These are phyloP conservation scores for Harpagus bidentatus DNA, from an alignment of 2,113 vertebrate genomes.

Conservation along the genomic window DNA sequence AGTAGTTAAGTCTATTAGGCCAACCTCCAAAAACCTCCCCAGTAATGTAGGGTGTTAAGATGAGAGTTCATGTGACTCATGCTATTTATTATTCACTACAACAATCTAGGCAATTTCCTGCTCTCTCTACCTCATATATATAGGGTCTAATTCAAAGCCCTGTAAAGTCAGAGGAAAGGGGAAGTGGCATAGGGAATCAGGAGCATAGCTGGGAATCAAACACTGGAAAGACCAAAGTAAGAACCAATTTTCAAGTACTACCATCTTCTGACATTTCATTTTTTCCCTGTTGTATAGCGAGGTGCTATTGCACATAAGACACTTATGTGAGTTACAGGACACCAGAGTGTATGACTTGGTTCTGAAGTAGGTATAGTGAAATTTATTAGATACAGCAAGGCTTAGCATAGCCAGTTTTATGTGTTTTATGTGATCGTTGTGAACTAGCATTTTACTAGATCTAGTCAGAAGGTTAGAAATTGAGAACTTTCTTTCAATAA, in stretches of 20 bases:
- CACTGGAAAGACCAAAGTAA: neutral
- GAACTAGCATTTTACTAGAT: neutral
- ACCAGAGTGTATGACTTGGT: neutral
- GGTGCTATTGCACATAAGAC: neutral
- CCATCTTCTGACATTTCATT: neutral
- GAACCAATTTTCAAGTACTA: neutral
- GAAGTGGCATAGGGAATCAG: neutral
- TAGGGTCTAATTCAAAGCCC: neutral
- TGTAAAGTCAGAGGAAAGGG: neutral
- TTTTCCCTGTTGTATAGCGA: neutral
- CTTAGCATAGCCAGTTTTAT: neutral
- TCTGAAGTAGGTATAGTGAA: neutral
- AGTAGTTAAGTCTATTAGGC: neutral
- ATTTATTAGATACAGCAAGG: neutral
- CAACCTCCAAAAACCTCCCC: neutral
- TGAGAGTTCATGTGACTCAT: neutral
- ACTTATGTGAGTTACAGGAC: neutral
- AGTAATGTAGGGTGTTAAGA: neutral
- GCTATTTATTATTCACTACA: neutral
- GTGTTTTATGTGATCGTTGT: neutral
- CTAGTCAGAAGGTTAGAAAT: neutral
- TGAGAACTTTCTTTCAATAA: neutral
- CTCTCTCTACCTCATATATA: neutral
- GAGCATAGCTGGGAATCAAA: neutral
- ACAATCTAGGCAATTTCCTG: neutral